Conservation (phyloP, 2,797 vertebrate species). For the Lepus oiostolus region DNA sequence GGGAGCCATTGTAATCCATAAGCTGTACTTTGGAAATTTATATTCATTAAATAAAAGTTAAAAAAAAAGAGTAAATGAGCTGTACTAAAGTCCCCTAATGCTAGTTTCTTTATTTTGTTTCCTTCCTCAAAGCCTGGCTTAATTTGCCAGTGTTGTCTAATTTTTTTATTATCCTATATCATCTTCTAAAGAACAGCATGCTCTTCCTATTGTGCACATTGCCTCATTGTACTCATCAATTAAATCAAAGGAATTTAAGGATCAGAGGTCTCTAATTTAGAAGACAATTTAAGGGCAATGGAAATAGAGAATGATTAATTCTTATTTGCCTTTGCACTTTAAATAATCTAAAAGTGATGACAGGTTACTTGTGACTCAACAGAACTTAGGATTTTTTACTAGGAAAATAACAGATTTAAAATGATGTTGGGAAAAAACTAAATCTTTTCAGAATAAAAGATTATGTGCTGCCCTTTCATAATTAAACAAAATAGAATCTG, state of each 20-base stretch:
- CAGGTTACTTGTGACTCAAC: not conserved
- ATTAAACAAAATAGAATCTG: slow-evolving; percentile 60
- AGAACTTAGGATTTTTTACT: not conserved
- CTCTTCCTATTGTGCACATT: not conserved
- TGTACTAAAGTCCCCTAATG: not conserved
- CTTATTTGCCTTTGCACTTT: slow-evolving; percentile 4
- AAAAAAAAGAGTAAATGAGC: too few relatives aligned
- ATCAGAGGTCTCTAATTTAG: slow-evolving; percentile 61
- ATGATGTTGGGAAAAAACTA: not conserved
- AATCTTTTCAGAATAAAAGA: not conserved
- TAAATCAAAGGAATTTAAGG: slow-evolving; percentile 67
- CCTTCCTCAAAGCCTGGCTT: not conserved
- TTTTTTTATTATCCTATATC: slow-evolving; percentile 8
- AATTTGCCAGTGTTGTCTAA: not conserved
- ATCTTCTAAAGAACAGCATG: slow-evolving; percentile 30
- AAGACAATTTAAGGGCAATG: slow-evolving; percentile 56
- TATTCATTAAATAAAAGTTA: too few relatives aligned
- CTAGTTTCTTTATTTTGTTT: slow-evolving; percentile 30
- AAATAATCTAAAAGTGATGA: slow-evolving; percentile 25
- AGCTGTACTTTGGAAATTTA: too few relatives aligned
- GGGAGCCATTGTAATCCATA: too few relatives aligned
- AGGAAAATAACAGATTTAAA: slow-evolving; percentile 48
- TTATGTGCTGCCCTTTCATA: not conserved
- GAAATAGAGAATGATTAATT: slow-evolving; percentile 44
- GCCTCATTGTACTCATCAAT: slow-evolving; percentile 42